Conservation (phyloP, 2,888 invertebrate genomes). For the Conchocele bisecta region DNA sequence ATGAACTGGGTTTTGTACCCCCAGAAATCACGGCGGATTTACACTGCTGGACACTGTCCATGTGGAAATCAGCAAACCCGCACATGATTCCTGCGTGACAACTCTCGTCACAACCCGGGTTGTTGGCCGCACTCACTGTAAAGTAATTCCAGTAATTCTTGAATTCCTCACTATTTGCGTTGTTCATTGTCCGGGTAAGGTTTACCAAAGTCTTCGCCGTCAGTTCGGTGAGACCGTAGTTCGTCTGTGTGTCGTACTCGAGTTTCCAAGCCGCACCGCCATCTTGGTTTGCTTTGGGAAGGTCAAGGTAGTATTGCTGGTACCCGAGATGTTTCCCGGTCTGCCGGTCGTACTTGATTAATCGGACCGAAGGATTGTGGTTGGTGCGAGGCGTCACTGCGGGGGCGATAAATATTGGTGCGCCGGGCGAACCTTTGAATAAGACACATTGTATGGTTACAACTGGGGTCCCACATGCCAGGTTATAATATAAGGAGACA, state of each 20-base stretch:
- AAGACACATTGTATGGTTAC: too few relatives aligned
- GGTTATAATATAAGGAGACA: neutral
- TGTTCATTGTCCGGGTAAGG: neutral
- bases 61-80: neutral
- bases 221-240: neutral
- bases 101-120: neutral
- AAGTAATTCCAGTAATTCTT: neutral
- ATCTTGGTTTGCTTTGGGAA: constrained; percentile 85
- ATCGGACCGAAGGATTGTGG: constrained; percentile 94
- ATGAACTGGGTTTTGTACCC: too few relatives aligned
- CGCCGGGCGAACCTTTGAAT: constrained; percentile 90
- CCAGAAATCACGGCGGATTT: too few relatives aligned
- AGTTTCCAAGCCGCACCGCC: constrained; percentile 90
- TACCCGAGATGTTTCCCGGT: constrained; percentile 88
- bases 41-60: neutral
- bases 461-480: too few relatives aligned
- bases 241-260: constrained; percentile 85
- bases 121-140: neutral
- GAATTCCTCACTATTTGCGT: neutral
- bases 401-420: constrained; percentile 93
- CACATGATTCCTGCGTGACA: neutral
- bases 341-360: constrained; percentile 92
- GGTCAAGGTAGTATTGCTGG: constrained; percentile 93
- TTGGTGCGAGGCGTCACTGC: constrained; percentile 89
- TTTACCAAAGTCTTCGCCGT: neutral